phyloP scores from a whole-genome alignment of 1,140 invertebrate genomes.

The Eriocheir sinensis region DNA sequence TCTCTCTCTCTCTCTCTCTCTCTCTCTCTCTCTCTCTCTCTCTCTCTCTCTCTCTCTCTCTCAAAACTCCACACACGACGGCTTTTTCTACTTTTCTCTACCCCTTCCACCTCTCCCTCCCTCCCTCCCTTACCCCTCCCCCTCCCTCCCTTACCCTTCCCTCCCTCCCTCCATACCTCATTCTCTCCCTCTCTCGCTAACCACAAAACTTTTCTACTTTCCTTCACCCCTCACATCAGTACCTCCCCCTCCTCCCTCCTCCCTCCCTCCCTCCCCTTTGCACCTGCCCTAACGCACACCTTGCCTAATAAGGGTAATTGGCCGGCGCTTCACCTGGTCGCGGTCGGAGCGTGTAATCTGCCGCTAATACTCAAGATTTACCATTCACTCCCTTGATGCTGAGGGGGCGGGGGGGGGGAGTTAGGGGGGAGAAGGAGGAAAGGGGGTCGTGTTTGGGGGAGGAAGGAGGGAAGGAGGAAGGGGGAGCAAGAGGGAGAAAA shows the following conservation, averaged over 20 bases:
- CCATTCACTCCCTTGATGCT: neutral
- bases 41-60: no score
- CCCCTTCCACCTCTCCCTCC: neutral
- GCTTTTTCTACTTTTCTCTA: neutral
- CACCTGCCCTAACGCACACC: neutral
- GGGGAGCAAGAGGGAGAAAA: neutral
- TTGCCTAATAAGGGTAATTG: neutral
- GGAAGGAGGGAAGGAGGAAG: neutral
- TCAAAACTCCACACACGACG: neutral
- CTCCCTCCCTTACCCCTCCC: neutral
- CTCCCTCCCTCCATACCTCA: neutral
- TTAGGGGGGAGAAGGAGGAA: no score
- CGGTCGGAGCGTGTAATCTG: neutral
- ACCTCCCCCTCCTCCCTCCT: neutral
- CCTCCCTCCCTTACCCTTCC: slow-evolving; percentile 19
- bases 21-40: neutral
- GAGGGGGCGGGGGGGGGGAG: neutral
- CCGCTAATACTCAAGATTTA: neutral
- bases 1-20: neutral
- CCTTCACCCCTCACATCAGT: no score
- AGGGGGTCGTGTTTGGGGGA: neutral
- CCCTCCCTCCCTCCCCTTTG: neutral
- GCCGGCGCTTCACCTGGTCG: neutral
- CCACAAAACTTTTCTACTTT: neutral
- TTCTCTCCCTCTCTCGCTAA: neutral